These are phyloP conservation scores for Zaprionus lineosus DNA, from an alignment of 2,888 invertebrate genomes.

Conservation along the genomic window DNA sequence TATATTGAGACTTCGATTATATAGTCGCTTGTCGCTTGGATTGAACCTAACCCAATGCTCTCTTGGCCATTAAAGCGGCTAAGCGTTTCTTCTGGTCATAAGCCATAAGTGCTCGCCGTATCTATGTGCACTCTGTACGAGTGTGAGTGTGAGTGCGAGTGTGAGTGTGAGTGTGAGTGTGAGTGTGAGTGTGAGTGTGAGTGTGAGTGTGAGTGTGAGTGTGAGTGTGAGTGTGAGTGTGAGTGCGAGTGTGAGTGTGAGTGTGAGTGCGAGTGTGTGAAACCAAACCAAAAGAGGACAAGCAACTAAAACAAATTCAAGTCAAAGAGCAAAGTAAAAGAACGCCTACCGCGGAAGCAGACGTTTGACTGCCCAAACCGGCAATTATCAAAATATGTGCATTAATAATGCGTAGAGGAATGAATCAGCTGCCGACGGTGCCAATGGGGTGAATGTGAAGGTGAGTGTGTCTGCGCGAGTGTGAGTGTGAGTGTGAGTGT, in stretches of 20 bases:
- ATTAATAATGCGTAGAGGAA: slow-evolving; percentile 75
- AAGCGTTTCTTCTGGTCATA: slow-evolving; percentile 37
- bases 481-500: slow-evolving; percentile 20
- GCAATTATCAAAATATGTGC: slow-evolving; percentile 81
- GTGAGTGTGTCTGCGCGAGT: background rate
- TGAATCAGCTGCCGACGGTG: slow-evolving; percentile 73
- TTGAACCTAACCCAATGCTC: slow-evolving; percentile 25
- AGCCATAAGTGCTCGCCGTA: slow-evolving; percentile 42
- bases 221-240: slow-evolving; percentile 27
- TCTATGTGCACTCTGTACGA: too few species aligned
- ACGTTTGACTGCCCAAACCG: slow-evolving; percentile 74
- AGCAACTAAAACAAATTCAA: slow-evolving; percentile 69
- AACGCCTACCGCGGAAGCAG: slow-evolving; percentile 77
- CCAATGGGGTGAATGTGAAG: slow-evolving; percentile 44
- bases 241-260: slow-evolving; percentile 4
- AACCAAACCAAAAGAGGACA: slow-evolving; percentile 39
- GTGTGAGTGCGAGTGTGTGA: slow-evolving; percentile 1
- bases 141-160: slow-evolving; percentile 16
- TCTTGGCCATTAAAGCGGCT: slow-evolving; percentile 38
- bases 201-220: slow-evolving; percentile 1
- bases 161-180: slow-evolving; percentile 5
- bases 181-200: background rate
- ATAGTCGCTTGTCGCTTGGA: slow-evolving; percentile 18
- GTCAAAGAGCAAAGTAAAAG: slow-evolving; percentile 54
- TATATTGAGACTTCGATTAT: too few species aligned